These are phyloP conservation scores for Cinclus cinclus DNA, from an alignment of 2,113 vertebrate species.

Conservation along the genomic window DNA sequence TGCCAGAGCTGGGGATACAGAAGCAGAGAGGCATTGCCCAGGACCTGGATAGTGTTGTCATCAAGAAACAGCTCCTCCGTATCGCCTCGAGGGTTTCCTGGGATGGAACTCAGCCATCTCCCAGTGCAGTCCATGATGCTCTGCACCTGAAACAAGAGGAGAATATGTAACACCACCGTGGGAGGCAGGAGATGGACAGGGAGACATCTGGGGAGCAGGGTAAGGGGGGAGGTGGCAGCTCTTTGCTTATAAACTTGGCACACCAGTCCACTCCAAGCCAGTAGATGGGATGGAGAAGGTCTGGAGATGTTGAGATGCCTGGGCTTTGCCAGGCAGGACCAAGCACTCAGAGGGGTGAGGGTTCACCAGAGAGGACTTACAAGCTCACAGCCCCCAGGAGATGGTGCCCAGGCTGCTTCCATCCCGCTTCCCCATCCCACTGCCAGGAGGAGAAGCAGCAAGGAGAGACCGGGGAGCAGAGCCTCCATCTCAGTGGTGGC, in stretches of 20 bases:
- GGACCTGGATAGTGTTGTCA: conserved; percentile 80
- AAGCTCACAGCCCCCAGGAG: conserved; percentile 44
- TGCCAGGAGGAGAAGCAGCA: conserved; percentile 66
- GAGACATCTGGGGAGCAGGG: background rate
- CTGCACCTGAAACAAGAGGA: conserved; percentile 74
- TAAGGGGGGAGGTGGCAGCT: background rate
- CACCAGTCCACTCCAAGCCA: background rate
- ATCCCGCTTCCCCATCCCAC: conserved; percentile 45
- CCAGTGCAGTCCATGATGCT: conserved; percentile 74
- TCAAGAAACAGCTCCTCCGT: conserved; percentile 81
- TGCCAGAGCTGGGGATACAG: conserved; percentile 75
- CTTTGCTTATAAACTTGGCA: background rate
- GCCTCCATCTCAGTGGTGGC: conserved; percentile 73
- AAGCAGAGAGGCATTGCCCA: conserved; percentile 76
- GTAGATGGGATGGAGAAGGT: background rate
- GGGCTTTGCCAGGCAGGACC: background rate
- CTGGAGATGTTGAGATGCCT: background rate
- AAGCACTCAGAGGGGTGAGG: background rate
- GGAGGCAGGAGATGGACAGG: background rate
- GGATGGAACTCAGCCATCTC: conserved; percentile 72
- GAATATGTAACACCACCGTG: background rate
- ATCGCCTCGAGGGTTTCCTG: conserved; percentile 65
- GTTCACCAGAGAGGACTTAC: conserved; percentile 66
- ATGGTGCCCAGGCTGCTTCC: background rate
- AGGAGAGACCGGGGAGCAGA: conserved; percentile 55